Base-by-base conservation (phyloP, 2,797 vertebrate species). In the Enteromius treurensis region DNA sequence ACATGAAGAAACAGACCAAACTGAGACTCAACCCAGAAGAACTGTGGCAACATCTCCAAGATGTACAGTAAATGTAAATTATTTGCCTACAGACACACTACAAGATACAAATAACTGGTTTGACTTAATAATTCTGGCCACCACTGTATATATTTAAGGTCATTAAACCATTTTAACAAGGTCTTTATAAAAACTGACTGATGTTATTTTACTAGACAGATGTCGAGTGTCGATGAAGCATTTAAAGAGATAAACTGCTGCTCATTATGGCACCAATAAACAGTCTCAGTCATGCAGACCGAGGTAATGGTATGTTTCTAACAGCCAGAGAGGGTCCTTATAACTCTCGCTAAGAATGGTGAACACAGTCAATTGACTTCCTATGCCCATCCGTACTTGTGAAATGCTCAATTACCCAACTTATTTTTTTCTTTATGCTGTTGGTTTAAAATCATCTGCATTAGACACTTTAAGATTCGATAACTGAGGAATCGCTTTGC, bases 241-340 rank as follows among this genome's bases (percentile, higher is more conserved):
- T 64, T 64, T 21, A 49, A 49, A 64, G 69, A 81, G 80, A 74
- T 81, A 34, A 74, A 81, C 55, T 51, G 69, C 55, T 49, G 26
- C 40, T 81, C 69, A 74, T 81, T 74, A 74, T 26, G 58, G 13
- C 42, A 7, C 21, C 58, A 74, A 81, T 74, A 81, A 81, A 81
- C 55, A 74, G 26, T 47, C 23, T 58, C 67, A 60, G 37, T 71
- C 79, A 71, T 53, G 64, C 79, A 60, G 77, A 45, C 53, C 32
- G 79, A 42, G 79, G 37, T 47, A 80, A 80, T 71, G 37, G 51
- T 37, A 67, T 62, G 40, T 40, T 74, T 74, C 70, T 51, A 74
- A 74, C 73, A 58, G 47, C 45, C 74, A 76, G 7, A 53, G 45
- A 79, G 64, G 29, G 64, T 26, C 77, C 29, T 67, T 53, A 74